Base-by-base conservation (phyloP, 2,797 vertebrate species). In the Brachymystax lenok region DNA sequence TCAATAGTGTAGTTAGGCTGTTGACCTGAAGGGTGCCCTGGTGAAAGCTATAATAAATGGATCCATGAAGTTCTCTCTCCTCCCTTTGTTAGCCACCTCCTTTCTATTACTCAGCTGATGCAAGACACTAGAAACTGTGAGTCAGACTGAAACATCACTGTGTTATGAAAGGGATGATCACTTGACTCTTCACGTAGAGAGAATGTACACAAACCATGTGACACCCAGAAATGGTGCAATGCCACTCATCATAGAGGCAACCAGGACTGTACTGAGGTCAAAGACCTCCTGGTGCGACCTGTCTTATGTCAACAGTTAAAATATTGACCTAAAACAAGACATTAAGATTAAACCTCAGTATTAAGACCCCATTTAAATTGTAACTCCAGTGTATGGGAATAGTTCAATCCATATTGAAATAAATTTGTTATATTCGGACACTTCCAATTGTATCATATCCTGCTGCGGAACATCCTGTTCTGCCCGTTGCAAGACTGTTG, bases 91-190 rank as follows among this genome's bases (percentile, higher is more conserved):
- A 19, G 21, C 4, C 2, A 70, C 50, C 64, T 77, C 33, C 16
- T 5, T 50, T 73, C 35, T 21, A 12, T 12, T 78, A 19, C 19
- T 0, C 12, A 74, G 64, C 80, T 88, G 84, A 83, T 80, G 79
- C 76, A 85, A 87, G 35, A 77, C 19, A 21, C 10, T 79, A 86
- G 10, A 75, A 51, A 72, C 69, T 13, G 63, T 21, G n/a, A 50
- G n/a, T 19, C 50, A 19, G 16, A 24, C 52, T 69, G 30, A 16
- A 70, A 59, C 14, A 27, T 3, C n/a, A 24, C 27, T 24, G 14
- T 52, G 70, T 71, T 71, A 50, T 71, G 14, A 71, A 71, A 71
- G 30, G 67, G 17, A 19, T 69, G 35, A 33, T 69, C 33, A 69
- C 52, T 21, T 40, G 33, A 46, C 24, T 69, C 8, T n/a, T 40